Base-by-base conservation (phyloP, 2,888 invertebrate genomes). In the Rosalia funebris region DNA sequence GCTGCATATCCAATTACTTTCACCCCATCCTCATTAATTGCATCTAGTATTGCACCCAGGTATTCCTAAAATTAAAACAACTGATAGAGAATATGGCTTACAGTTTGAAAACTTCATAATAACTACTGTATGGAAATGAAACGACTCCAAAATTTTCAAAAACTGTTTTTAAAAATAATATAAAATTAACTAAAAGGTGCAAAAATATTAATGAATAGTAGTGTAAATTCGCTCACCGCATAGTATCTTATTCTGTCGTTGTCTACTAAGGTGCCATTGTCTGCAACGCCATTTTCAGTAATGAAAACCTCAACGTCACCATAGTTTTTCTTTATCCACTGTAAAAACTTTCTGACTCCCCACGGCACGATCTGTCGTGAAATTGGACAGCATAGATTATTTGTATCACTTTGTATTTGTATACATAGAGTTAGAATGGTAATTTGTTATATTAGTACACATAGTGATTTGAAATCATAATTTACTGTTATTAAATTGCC, bases 1-100 rank as follows among this genome's bases (percentile, higher is more conserved):
- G 57, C 62, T 7, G 69, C 70, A 52, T 71, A 73, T n/a, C 68
- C 69, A 4, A 63, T 58, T 25, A 72, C 68, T 11, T 71, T 66
- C 1, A 70, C 68, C 1, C 53, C 61, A 46, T 74, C 69, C 16
- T 65, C 47, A 14, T 65, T 41, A 31, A 71, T 69, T 2, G 70
- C 70, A 16, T 65, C 64, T 19, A 63, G 48, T 9, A 69, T 31
- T 11, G 44, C 57, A 34, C 63, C 66, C n/a, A 70, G 44, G 37
- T 68, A 66, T n/a, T 55, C 44, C 70, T 70, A 34, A 44, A 20
- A 19, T 7, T 4, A 1, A 25, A 25, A n/a, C n/a, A n/a, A n/a
- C n/a, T n/a, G n/a, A n/a, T n/a, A n/a, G n/a, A n/a, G n/a, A n/a
- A n/a, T n/a, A n/a, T n/a, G n/a, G n/a, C n/a, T n/a, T n/a, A n/a